Base-by-base conservation (phyloP, 2,888 invertebrate genomes). In the Sclerodermus sp. region DNA sequence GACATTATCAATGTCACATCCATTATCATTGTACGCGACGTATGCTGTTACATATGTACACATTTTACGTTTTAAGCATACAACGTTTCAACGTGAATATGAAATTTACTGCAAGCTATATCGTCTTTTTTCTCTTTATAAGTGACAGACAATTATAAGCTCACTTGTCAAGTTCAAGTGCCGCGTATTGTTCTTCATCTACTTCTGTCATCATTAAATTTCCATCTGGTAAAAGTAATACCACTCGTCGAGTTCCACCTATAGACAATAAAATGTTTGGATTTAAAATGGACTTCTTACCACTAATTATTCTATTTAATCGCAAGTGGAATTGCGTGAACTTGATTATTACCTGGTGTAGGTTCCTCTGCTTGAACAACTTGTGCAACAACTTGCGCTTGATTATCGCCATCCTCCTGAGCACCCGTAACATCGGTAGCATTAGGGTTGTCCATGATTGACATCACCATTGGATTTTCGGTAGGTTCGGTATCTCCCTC, bases 191-290 rank as follows among this genome's bases (percentile, higher is more conserved):
- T 69, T 92, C 91, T 67, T 90, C 91, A 65, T 91, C 89, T 55
- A 93, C 87, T 78, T 92, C 91, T 5, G 92, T 92, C 85, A 91
- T 89, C 82, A 92, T 91, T 53, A 91, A 83, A 69, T 89, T 90
- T 56, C 92, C 92, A 74, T 92, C 91, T 8, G 91, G 91, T 63
- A 92, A 80, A 68, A 91, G 81, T n/a, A 92, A 82, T 6, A 92
- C 90, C 15, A 92, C 91, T 74, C 90, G 85, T 67, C 91, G 83
- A 15, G 90, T 91, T 49, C 91, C 91, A 74, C 90, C 91, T 91
- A 71, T 13, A 72, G 71, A 43, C 56, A 62, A 62, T n/a, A 14
- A 46, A 51, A 42, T 45, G 23, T 53, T 36, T 9, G 45, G 42
- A 29, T n/a, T 23, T 23, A 23, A 23, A 23, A 3, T 8, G 23